These are phyloP conservation scores for Sminthurinus aureus DNA, from an alignment of 2,888 invertebrate genomes.

Conservation along the genomic window DNA sequence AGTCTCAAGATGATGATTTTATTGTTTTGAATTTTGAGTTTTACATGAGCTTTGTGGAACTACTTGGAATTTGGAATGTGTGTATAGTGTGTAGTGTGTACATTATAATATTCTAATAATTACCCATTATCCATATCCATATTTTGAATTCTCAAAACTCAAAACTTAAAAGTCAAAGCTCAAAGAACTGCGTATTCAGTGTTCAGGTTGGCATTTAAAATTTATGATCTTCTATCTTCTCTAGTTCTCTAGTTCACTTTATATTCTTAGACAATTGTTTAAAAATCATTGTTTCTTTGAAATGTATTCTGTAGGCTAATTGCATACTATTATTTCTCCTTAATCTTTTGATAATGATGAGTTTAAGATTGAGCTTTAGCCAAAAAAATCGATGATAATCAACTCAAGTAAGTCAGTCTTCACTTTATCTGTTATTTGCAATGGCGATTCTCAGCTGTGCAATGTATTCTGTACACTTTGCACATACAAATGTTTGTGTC, in stretches of 20 bases:
- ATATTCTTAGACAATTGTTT: no score
- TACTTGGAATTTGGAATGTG: not conserved
- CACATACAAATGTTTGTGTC: not conserved
- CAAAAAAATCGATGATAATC: not conserved
- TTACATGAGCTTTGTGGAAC: no score
- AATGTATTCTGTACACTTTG: no score
- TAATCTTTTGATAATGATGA: no score
- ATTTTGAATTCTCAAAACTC: not conserved
- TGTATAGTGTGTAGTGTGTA: not conserved
- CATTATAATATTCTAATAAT: not conserved
- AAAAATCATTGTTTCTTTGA: no score
- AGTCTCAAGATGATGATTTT: not conserved
- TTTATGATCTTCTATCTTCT: not conserved
- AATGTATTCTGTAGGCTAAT: no score
- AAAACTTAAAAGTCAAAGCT: not conserved
- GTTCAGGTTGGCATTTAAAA: not conserved
- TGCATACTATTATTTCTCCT: not conserved
- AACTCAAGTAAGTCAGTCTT: not conserved
- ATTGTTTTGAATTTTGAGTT: not conserved
- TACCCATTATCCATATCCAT: not conserved
- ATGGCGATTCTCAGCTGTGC: no score
- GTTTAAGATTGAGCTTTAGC: not conserved
- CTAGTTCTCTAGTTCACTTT: no score
- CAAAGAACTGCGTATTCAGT: not conserved
- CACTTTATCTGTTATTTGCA: no score